Evolutionary conservation across 2,797 vertebrate genomes (phyloP).

Genomic region (Sebastes iracundus): DNA sequence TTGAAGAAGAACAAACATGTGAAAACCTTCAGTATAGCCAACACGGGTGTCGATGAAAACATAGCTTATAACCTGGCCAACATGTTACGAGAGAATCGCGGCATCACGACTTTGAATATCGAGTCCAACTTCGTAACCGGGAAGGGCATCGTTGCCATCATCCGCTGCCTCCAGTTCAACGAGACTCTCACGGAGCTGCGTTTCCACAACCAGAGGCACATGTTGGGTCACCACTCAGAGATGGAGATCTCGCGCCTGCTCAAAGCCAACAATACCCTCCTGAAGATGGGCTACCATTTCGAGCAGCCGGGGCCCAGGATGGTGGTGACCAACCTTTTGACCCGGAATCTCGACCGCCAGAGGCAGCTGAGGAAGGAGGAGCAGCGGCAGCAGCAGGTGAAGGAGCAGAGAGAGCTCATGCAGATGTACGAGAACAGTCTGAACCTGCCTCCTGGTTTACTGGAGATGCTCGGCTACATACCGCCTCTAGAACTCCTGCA

Average conservation of each 20-base stretch:
- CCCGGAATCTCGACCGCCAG: slow-evolving; percentile 93
- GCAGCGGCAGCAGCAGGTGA: slow-evolving; percentile 89
- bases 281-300: slow-evolving; percentile 98
- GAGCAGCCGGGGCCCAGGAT: slow-evolving; percentile 95
- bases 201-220: slow-evolving; percentile 97
- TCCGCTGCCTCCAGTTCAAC: slow-evolving; percentile 97
- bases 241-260: slow-evolving; percentile 96
- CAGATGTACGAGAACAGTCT: slow-evolving; percentile 89
- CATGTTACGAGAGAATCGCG: slow-evolving; percentile 96
- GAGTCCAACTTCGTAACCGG: slow-evolving; percentile 96
- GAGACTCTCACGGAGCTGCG: slow-evolving; percentile 94
- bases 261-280: slow-evolving; percentile 93
- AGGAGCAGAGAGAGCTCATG: slow-evolving; percentile 88
- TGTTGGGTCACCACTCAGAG: slow-evolving; percentile 97
- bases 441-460: slow-evolving; percentile 90
- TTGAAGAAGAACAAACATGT: slow-evolving; percentile 94
- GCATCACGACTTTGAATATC: slow-evolving; percentile 92
- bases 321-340: slow-evolving; percentile 97
- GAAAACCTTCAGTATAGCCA: slow-evolving; percentile 93
- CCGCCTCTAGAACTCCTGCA: slow-evolving; percentile 79
- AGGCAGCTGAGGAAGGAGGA: slow-evolving; percentile 93
- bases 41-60: slow-evolving; percentile 94
- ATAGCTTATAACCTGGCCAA: slow-evolving; percentile 91
- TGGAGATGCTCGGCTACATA: slow-evolving; percentile 89
- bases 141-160: slow-evolving; percentile 93